These are phyloP conservation scores for Calyptomena viridis DNA, from an alignment of 2,113 vertebrate species.

Conservation along the genomic window DNA sequence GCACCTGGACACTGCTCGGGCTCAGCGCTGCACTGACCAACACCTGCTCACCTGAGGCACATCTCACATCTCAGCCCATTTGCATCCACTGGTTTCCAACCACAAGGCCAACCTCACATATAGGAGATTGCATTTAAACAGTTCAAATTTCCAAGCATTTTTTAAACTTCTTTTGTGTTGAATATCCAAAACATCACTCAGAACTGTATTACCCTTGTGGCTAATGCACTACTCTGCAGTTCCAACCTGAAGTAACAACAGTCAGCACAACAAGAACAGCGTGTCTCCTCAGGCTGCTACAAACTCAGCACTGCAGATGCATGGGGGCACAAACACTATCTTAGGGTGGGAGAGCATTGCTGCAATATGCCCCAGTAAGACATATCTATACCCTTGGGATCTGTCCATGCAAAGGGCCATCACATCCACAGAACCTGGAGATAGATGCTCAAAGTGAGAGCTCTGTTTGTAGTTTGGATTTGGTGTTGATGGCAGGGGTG, in stretches of 20 bases:
- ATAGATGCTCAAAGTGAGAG: not conserved
- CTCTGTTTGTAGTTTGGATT: not conserved
- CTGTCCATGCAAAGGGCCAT: not conserved
- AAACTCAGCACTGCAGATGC: not conserved
- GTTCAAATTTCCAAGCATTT: not conserved
- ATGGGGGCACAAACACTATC: not conserved
- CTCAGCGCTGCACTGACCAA: not conserved
- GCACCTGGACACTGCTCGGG: not conserved
- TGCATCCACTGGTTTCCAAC: not conserved
- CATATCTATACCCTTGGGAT: not conserved
- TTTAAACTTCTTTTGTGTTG: not conserved
- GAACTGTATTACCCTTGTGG: fast-evolving
- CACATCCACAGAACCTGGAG: not conserved
- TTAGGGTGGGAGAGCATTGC: not conserved
- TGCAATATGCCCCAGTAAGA: not conserved
- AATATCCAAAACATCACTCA: not conserved
- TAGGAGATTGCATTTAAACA: not conserved
- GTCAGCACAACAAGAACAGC: not conserved
- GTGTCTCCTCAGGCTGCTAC: not conserved
- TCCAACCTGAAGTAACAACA: not conserved
- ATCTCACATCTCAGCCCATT: not conserved
- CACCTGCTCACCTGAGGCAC: not conserved
- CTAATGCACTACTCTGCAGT: not conserved
- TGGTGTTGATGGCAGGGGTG: not conserved
- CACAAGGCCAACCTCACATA: not conserved